A percentile compares a stretch with the other conserved stretches of the same genome.
These are phyloP conservation scores for Halcyon leucocephala DNA, from an alignment of 2,797 vertebrate species.

Conservation along the genomic window DNA sequence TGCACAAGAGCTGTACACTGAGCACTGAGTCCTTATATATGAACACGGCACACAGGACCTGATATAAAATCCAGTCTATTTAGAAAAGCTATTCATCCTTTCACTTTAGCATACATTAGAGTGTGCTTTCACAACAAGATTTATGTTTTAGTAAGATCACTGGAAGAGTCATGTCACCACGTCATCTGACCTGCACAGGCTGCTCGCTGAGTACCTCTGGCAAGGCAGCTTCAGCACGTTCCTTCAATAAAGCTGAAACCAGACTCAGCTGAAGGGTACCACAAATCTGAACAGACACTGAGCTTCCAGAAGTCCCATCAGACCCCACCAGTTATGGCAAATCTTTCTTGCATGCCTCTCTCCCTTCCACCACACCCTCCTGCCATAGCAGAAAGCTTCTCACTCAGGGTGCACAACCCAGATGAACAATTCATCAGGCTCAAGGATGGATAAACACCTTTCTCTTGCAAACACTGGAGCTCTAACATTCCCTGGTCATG, in stretches of 20 bases:
- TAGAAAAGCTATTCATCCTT: neutral
- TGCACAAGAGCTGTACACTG: neutral
- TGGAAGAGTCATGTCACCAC: neutral
- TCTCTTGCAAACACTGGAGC: neutral
- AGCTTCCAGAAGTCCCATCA: neutral
- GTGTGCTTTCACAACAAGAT: neutral
- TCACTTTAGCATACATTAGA: neutral
- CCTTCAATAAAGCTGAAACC: neutral
- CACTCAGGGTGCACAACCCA: neutral
- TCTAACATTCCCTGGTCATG: neutral
- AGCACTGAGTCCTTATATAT: neutral
- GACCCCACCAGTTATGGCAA: neutral
- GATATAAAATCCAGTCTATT: neutral
- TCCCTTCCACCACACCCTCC: neutral
- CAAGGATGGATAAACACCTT: neutral
- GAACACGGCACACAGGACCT: neutral
- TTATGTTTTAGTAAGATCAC: neutral
- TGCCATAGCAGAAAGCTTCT: neutral
- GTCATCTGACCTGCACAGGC: rapidly evolving
- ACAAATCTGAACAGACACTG: neutral
- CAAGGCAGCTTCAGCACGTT: neutral
- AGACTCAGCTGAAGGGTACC: neutral
- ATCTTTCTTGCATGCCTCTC: neutral
- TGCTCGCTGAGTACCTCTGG: rapidly evolving
- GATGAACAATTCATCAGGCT: neutral